Percentiles rank a stretch among this genome's conserved stretches.
These are phyloP conservation scores for Aldrovandia affinis DNA, from an alignment of 2,797 vertebrate genomes.

Conservation along the genomic window DNA sequence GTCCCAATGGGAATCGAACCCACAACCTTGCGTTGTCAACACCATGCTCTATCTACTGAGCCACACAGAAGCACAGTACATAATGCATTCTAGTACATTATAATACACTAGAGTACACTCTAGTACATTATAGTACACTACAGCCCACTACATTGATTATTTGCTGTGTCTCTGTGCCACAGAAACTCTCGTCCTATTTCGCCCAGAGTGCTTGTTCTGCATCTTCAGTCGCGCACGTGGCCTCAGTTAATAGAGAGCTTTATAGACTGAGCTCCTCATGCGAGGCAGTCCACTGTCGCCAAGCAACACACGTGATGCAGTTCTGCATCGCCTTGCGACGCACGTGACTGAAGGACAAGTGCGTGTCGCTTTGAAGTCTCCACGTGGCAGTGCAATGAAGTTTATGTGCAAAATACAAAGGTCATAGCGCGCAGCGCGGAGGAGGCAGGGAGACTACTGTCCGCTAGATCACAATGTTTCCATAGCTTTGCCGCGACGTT, in stretches of 20 bases:
- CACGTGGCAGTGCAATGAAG: background rate
- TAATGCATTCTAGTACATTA: too few species aligned
- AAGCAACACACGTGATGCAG: background rate
- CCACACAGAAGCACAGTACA: too few species aligned
- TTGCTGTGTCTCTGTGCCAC: background rate
- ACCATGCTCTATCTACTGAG: too few species aligned
- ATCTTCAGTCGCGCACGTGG: background rate
- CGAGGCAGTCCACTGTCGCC: background rate
- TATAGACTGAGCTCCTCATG: background rate
- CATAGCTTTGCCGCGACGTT: background rate
- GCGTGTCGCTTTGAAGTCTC: background rate
- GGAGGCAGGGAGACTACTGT: background rate
- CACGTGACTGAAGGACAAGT: background rate
- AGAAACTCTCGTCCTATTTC: background rate
- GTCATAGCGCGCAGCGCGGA: background rate
- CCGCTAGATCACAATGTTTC: background rate
- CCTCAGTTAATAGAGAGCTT: background rate
- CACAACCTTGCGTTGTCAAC: too few species aligned
- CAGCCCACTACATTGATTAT: background rate
- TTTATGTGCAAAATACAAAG: background rate
- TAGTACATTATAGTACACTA: background rate
- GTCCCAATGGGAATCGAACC: too few species aligned
- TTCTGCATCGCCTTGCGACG: too few species aligned
- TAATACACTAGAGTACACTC: too few species aligned
- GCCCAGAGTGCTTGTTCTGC: background rate